Percentiles rank a stretch among this genome's conserved stretches.
These are phyloP conservation scores for Nothobranchius furzeri DNA, from an alignment of 2,113 vertebrate genomes.

Conservation along the genomic window DNA sequence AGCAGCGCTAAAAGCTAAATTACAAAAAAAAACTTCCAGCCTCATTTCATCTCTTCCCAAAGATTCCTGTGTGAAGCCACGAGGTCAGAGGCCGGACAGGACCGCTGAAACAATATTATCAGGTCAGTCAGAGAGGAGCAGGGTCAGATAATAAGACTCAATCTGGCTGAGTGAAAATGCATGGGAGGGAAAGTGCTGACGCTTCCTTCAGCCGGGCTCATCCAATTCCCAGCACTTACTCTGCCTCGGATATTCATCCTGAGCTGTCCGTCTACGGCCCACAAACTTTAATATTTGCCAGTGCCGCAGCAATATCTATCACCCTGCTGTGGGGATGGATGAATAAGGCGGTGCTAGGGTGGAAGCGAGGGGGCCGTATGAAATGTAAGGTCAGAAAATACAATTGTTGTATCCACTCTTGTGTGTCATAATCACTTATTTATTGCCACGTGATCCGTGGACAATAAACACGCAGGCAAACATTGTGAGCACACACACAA, in stretches of 20 bases:
- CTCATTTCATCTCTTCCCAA: constrained; percentile 46
- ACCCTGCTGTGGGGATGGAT: constrained; percentile 62
- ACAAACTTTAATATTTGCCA: constrained; percentile 76
- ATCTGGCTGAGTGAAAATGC: constrained; percentile 72
- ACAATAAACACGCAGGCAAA: constrained; percentile 37
- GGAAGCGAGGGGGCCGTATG: constrained; percentile 44
- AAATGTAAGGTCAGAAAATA: constrained; percentile 76
- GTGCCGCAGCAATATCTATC: constrained; percentile 69
- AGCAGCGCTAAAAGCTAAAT: constrained; percentile 8
- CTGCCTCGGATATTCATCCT: constrained; percentile 72
- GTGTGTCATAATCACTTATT: constrained; percentile 67
- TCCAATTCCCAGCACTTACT: constrained; percentile 69
- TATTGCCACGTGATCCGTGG: constrained; percentile 41
- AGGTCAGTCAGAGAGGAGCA: constrained; percentile 66
- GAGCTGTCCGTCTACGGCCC: constrained; percentile 73
- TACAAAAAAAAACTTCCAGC: constrained; percentile 24
- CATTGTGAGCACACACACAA: constrained; percentile 27
- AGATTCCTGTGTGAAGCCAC: constrained; percentile 58
- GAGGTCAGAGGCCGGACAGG: constrained; percentile 69
- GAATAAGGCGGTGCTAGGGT: constrained; percentile 12
- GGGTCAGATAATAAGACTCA: constrained; percentile 78
- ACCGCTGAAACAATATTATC: constrained; percentile 78
- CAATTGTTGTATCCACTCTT: constrained; percentile 58
- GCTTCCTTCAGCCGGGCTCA: constrained; percentile 58
- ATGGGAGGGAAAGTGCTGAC: constrained; percentile 76